Evolutionary conservation across 2,113 vertebrate genomes (phyloP).

Genomic region (Rhinichthys klamathensis): DNA sequence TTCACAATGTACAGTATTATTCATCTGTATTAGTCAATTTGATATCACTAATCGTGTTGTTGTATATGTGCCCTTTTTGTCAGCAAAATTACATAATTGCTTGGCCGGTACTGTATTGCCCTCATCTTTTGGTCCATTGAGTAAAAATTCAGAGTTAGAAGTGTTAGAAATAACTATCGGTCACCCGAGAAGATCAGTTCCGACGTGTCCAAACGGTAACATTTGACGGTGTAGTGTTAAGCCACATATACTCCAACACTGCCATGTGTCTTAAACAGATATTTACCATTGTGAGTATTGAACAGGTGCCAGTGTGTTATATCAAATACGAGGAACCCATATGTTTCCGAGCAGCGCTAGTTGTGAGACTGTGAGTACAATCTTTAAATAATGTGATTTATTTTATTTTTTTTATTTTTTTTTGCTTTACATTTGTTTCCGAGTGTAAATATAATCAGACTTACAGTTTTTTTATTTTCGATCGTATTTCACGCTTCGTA

Average conservation of each 20-base stretch:
- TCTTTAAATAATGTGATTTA: constrained; percentile 9
- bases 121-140: neutral
- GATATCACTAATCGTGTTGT: constrained; percentile 59
- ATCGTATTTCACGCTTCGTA: constrained; percentile 7
- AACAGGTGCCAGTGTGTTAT: constrained; percentile 37
- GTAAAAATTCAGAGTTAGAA: neutral
- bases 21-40: constrained; percentile 61
- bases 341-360: constrained; percentile 16
- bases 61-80: constrained; percentile 50
- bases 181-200: constrained; percentile 20
- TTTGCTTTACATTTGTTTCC: constrained; percentile 8
- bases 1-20: constrained; percentile 62
- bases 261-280: constrained; percentile 42
- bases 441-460: constrained; percentile 45
- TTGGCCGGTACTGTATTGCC: constrained; percentile 26
- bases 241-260: constrained; percentile 50
- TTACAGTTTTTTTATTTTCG: neutral
- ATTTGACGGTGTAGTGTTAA: constrained; percentile 34
- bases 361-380: constrained; percentile 44
- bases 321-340: constrained; percentile 7
- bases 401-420: neutral
- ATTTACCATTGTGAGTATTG: constrained; percentile 43
- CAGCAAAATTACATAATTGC: constrained; percentile 23
- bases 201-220: constrained; percentile 2
- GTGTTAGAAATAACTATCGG: constrained; percentile 35